Conservation (phyloP, 2,797 vertebrate species). For the Intellagama lesueurii region DNA sequence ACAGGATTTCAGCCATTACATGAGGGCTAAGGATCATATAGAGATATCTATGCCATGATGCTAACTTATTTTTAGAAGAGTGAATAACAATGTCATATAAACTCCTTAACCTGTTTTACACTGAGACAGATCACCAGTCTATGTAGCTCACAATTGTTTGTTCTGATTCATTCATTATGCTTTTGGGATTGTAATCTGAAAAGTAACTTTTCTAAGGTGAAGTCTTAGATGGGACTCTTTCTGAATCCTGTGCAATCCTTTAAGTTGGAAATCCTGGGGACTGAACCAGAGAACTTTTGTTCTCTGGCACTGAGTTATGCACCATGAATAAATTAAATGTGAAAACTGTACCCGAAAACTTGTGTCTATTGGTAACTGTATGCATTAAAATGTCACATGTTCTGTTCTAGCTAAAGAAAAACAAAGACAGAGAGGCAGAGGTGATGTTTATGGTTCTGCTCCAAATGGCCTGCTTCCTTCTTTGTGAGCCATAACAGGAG, state of each 20-base stretch:
- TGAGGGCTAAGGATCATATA: background rate
- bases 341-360: conserved; percentile 45
- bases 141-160: background rate
- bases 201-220: background rate
- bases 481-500: conserved; percentile 3
- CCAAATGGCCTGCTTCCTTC: background rate
- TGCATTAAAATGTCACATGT: conserved; percentile 35
- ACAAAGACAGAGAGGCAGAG: background rate
- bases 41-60: conserved; percentile 23
- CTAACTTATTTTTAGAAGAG: conserved; percentile 40
- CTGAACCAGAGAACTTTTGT: background rate
- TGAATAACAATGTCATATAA: conserved; percentile 19
- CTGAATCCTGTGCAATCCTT: background rate
- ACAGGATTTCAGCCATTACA: background rate
- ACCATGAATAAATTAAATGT: conserved; percentile 16
- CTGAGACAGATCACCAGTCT: background rate
- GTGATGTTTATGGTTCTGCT: background rate
- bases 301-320: background rate
- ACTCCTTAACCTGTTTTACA: background rate
- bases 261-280: background rate
- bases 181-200: background rate
- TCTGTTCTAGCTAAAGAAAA: conserved; percentile 31
- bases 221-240: background rate
- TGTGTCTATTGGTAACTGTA: conserved; percentile 15
- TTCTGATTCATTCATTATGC: background rate